Conservation (phyloP, 2,113 vertebrate species). For the Jacana jacana region DNA sequence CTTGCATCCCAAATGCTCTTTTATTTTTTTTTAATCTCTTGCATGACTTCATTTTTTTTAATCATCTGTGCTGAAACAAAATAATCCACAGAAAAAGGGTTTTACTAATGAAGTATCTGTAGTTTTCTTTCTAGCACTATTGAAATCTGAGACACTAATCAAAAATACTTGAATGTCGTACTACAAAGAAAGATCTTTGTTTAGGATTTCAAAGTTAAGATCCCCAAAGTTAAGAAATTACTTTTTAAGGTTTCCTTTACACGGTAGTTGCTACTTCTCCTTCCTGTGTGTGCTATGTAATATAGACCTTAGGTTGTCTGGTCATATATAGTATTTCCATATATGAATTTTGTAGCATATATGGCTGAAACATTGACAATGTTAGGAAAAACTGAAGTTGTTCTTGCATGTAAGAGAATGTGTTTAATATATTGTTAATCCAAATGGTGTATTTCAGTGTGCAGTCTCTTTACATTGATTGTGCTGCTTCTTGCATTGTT, state of each 20-base stretch:
- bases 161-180: background rate
- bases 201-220: background rate
- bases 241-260: background rate
- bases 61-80: background rate
- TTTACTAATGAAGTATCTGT: background rate
- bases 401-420: background rate
- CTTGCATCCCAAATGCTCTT: background rate
- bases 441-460: background rate
- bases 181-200: background rate
- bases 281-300: background rate
- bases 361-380: background rate
- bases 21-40: background rate
- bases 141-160: background rate
- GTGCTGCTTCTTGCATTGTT: conserved; percentile 24
- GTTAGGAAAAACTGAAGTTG: background rate
- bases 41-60: background rate
- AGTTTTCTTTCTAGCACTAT: background rate
- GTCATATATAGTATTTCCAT: background rate
- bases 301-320: background rate
- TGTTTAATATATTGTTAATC: background rate
- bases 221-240: background rate
- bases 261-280: background rate
- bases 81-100: accelerated
- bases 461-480: conserved; percentile 30
- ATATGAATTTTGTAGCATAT: background rate